A percentile compares a stretch with the other conserved stretches of the same genome.
phyloP scores from a whole-genome alignment of 2,888 invertebrate species.

The Andrena chrysosceles region DNA sequence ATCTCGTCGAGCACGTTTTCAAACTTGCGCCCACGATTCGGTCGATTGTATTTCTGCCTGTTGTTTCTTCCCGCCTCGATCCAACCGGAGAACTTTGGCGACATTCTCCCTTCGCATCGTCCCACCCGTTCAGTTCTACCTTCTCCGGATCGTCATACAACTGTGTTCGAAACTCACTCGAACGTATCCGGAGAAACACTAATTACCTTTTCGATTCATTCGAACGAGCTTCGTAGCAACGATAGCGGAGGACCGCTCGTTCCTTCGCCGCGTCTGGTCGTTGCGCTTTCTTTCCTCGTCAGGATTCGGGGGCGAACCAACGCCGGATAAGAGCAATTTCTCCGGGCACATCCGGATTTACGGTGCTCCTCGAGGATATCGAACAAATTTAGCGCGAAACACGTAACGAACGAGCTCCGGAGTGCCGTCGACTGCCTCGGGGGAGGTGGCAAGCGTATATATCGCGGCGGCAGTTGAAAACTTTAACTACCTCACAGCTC shows the following conservation, averaged over 20 bases:
- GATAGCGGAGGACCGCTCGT: slow-evolving; percentile 28
- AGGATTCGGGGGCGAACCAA: slow-evolving; percentile 53
- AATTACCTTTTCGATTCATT: slow-evolving; percentile 51
- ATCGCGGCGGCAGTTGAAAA: slow-evolving; percentile 76
- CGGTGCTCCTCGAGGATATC: slow-evolving; percentile 68
- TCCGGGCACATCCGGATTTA: slow-evolving; percentile 67
- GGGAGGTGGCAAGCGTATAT: slow-evolving; percentile 36
- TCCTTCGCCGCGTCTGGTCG: slow-evolving; percentile 2
- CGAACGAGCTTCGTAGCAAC: slow-evolving; percentile 12
- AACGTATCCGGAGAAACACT: background rate
- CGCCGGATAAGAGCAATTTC: slow-evolving; percentile 68
- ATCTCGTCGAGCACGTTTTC: slow-evolving; percentile 69
- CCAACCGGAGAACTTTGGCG: background rate
- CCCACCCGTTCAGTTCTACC: background rate
- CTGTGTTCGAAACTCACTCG: background rate
- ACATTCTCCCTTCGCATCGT: background rate
- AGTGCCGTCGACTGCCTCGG: slow-evolving; percentile 38
- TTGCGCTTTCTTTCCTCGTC: slow-evolving; percentile 36
- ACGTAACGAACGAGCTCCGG: slow-evolving; percentile 75
- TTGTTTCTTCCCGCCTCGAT: background rate
- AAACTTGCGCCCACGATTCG: slow-evolving; percentile 61
- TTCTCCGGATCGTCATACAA: background rate
- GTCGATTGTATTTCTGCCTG: slow-evolving; percentile 39
- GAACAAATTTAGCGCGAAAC: slow-evolving; percentile 81
- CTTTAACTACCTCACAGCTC: slow-evolving; percentile 83